Base-by-base conservation (phyloP, 2,888 invertebrate species). In the Scelioninae gen. 1 region DNA sequence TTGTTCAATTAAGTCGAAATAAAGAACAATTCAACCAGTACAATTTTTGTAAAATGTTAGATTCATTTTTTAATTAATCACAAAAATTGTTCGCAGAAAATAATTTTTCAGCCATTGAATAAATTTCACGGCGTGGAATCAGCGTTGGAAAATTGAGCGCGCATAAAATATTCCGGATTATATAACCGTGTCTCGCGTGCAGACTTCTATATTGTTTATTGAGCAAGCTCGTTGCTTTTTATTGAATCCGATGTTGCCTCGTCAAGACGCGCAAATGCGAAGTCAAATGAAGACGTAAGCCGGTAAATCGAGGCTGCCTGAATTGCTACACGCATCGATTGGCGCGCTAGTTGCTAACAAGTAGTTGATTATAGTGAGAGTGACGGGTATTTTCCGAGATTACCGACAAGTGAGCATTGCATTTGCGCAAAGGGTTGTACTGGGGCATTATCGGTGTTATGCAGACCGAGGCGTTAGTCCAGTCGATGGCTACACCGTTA, bases 401-500 rank as follows among this genome's bases (percentile, higher is more conserved):
- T 72, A 72, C 66, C 72, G 74, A 75, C 79, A 78, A 76, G 53
- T 60, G 65, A 69, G 76, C 71, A 56, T 66, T 78, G 76, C 84
- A 79, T 56, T 84, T 82, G 62, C 53, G 45, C 62, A 74, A 72
- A 82, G 76, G 84, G 85, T 81, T 76, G 76, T 62, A 80, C 75
- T 82, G 75, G 76, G 69, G 75, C 75, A 85, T 85, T 83, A 84
- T 58, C 76, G 79, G 43, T 23, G 23, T 23, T 23, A 23, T 23
- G 40, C 66, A 13, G 43, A 72, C 65, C 74, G 62, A 71, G 65
- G 74, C 75, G 66, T 81, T 83, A 84, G 84, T 82, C 84, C 84
- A 75, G 71, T 86, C 79, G 74, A 65, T 47, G 81, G 82, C 23
- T 1, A 80, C 65, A 72, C 83, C 80, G 75, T 86, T 83, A 86